Conservation (phyloP, 2,113 vertebrate species). For the Saguinus imperator region DNA sequence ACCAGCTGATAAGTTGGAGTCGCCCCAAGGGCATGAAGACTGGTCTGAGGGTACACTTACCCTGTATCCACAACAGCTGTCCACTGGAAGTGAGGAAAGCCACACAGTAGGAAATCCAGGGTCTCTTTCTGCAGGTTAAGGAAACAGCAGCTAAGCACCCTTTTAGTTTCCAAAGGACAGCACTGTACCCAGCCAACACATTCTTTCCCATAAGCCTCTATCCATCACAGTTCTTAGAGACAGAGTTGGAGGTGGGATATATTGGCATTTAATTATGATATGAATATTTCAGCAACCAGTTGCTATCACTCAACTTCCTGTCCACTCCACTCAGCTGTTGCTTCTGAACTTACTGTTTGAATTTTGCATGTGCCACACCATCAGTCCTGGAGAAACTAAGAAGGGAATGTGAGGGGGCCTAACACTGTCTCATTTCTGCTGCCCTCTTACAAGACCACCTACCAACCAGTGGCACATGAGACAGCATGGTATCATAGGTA, state of each 20-base stretch:
- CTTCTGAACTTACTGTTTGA: not conserved
- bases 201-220: not conserved
- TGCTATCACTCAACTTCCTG: conserved; percentile 7
- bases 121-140: not conserved
- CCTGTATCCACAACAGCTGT: rapidly evolving
- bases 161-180: conserved; percentile 11
- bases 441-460: not conserved
- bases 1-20: not conserved
- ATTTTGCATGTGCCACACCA: not conserved
- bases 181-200: rapidly evolving
- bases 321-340: not conserved
- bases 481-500: not conserved
- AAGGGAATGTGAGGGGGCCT: not conserved
- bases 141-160: not conserved
- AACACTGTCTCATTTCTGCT: not conserved
- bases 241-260: not conserved
- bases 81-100: not conserved
- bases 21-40: not conserved
- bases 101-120: not conserved
- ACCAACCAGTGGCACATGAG: not conserved
- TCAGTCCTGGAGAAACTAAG: not conserved
- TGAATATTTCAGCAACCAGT: conserved; percentile 13
- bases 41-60: not conserved
- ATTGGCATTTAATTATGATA: conserved; percentile 42
- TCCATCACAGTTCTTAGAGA: conserved; percentile 35